Evolutionary conservation across 2,797 vertebrate genomes (phyloP), one percentile per base, ranked within the genome.

Genomic region (Ficedula albicollis): DNA sequence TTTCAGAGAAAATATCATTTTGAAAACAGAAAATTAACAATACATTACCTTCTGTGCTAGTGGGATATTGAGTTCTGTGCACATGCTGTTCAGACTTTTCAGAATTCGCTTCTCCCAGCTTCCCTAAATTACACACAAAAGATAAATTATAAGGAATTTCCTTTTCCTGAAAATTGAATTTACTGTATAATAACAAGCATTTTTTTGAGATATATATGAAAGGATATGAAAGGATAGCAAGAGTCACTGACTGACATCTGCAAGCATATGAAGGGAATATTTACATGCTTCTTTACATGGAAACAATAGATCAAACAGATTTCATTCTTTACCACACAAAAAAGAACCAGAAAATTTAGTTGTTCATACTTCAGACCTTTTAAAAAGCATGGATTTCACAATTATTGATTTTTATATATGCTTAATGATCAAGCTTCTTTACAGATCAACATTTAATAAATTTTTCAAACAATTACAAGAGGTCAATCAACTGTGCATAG

Each of bases 11-110:
- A n/a, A 32, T 13, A 38, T 64, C 26, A 82, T 27, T 73, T 21
- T 91, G 66, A 69, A 54, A 67, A 48, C 5, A 84, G 34, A 27
- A 60, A 80, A 22, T 64, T 73, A 56, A 15, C 44, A 84, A 76
- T 26, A 59, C 29, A 44, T 32, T 98, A 99, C 99, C 99, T 99
- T 99, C 78, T 98, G 98, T 52, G 99, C 99, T 96, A 99, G 96
- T 49, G 99, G 99, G 84, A 99, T 98, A 94, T 97, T 98, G 22
- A 99, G 98, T 96, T 99, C 99, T 34, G 98, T 98, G 75, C 99
- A 99, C 99, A 99, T 99, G 97, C 99, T 99, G 98, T 99, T 99
- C 64, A 99, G 98, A 97, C 99, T 99, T 98, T 99, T 99, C 88
- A 99, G 97, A 96, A 99, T 98, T 95, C 99, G 98, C 87, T 99